A percentile compares a stretch with the other conserved stretches of the same genome.
These are phyloP conservation scores for Crypturellus undulatus DNA, from an alignment of 2,113 vertebrate genomes.

Conservation along the genomic window DNA sequence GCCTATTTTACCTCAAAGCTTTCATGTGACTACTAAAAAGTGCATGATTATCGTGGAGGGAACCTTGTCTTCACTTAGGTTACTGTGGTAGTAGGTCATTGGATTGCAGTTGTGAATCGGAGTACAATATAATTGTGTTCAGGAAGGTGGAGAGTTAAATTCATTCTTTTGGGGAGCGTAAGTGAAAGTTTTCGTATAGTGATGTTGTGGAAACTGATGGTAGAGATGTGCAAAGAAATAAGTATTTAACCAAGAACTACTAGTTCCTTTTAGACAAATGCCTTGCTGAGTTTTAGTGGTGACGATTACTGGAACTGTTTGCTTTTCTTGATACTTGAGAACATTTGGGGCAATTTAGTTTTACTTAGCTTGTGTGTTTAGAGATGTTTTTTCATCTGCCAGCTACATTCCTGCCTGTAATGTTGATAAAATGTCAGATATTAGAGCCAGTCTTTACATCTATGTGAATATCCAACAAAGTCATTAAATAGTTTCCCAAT, in stretches of 20 bases:
- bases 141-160: neutral
- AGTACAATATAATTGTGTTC: neutral
- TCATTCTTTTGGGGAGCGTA: neutral
- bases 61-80: neutral
- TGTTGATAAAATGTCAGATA: neutral
- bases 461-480: neutral
- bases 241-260: neutral
- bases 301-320: neutral
- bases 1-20: neutral
- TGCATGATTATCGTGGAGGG: neutral
- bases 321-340: neutral
- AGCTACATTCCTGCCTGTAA: neutral
- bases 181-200: neutral
- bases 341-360: neutral
- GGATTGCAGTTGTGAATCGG: neutral
- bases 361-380: neutral
- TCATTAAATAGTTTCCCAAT: neutral
- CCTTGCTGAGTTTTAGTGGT: neutral
- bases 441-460: neutral
- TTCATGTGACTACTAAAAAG: neutral
- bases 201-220: neutral
- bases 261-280: neutral
- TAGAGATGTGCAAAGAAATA: neutral
- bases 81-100: neutral
- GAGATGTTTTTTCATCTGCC: neutral